A percentile compares a stretch with the other conserved stretches of the same genome.
Evolutionary conservation across 2,888 invertebrate genomes (phyloP).

Genomic region (Euzetes globulus): DNA sequence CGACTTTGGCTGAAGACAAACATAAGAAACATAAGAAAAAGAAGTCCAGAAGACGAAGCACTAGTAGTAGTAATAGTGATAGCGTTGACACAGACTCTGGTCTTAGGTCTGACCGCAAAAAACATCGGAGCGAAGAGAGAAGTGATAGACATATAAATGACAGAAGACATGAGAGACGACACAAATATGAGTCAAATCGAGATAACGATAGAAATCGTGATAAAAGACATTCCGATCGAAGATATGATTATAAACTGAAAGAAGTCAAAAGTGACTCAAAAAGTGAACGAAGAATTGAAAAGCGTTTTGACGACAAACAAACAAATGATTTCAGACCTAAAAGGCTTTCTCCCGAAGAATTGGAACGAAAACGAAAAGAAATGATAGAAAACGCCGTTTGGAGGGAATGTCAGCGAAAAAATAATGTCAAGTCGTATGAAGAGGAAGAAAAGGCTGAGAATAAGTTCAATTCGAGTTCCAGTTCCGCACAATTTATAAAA

Average conservation of each 20-base stretch:
- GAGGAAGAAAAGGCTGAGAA: slow-evolving; percentile 47
- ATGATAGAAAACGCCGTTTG: slow-evolving; percentile 72
- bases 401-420: slow-evolving; percentile 49
- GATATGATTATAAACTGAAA: neutral
- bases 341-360: slow-evolving; percentile 52
- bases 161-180: slow-evolving; percentile 32
- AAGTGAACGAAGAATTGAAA: slow-evolving; percentile 8
- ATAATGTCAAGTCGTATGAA: slow-evolving; percentile 48
- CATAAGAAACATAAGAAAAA: slow-evolving; percentile 46
- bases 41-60: slow-evolving; percentile 40
- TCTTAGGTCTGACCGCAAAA: neutral
- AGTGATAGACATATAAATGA: slow-evolving; percentile 16
- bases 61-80: neutral
- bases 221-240: neutral
- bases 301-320: neutral
- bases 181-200: slow-evolving; percentile 45
- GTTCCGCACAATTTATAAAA: slow-evolving; percentile 45
- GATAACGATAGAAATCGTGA: slow-evolving; percentile 18
- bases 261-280: neutral
- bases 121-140: neutral
- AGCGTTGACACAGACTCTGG: neutral
- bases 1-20: slow-evolving; percentile 50
- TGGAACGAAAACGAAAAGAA: slow-evolving; percentile 62
- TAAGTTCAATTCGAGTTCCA: slow-evolving; percentile 10
- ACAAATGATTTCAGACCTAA: neutral